phyloP scores from a whole-genome alignment of 1,140 invertebrate genomes.

The Leptinotarsa defecta region DNA sequence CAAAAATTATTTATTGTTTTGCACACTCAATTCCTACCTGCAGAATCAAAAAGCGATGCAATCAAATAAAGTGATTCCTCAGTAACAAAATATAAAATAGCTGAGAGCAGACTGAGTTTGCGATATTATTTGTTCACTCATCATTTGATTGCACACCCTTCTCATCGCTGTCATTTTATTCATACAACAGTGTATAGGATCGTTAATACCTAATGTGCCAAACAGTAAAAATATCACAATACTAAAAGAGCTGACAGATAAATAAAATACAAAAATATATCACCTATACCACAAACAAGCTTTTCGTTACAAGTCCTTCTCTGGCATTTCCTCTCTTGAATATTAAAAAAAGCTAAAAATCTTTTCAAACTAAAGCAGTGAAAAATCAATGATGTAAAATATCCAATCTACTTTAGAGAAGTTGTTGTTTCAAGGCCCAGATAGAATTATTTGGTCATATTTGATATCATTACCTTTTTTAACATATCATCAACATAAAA shows the following conservation, averaged over 20 bases:
- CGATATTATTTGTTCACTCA: background rate
- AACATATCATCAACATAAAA: too few relatives aligned
- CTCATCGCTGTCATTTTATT: background rate
- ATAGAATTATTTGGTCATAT: too few relatives aligned
- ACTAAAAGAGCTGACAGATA: conserved; percentile 14
- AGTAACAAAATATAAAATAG: too few relatives aligned
- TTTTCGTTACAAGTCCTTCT: background rate
- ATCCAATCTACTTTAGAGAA: too few relatives aligned
- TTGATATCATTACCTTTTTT: too few relatives aligned
- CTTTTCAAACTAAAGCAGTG: too few relatives aligned
- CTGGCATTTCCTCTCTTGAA: background rate
- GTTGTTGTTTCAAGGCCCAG: too few relatives aligned
- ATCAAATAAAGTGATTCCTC: background rate
- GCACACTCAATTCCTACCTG: conserved; percentile 24
- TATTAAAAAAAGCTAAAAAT: too few relatives aligned
- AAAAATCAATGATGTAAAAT: too few relatives aligned
- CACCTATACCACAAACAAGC: background rate
- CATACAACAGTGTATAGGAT: background rate
- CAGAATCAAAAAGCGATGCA: background rate
- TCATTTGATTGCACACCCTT: background rate
- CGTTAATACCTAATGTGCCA: background rate
- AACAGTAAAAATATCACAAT: conserved; percentile 21
- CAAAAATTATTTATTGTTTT: conserved; percentile 28
- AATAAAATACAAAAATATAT: conserved; percentile 18
- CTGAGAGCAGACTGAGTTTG: too few relatives aligned